Evolutionary conservation across 2,888 invertebrate genomes (phyloP).

Genomic region (Amorpha juglandis): DNA sequence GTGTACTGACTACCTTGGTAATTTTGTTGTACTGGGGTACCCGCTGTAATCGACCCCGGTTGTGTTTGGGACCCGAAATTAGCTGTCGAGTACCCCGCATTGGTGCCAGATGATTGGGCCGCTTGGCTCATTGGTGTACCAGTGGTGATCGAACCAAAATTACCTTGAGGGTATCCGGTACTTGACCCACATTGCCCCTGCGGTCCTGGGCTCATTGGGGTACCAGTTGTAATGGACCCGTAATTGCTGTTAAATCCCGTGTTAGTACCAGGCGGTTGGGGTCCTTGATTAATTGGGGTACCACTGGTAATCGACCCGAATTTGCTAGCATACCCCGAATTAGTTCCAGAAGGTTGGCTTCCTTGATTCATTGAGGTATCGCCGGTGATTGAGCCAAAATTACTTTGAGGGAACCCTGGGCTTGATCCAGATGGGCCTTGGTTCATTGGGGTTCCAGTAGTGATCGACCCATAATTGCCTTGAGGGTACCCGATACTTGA

Average conservation of each 20-base stretch:
- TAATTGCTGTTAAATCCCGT: not conserved
- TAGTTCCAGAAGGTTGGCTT: slow-evolving; percentile 15
- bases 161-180: not conserved
- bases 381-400: slow-evolving; percentile 42
- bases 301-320: slow-evolving; percentile 38
- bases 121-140: slow-evolving; percentile 25
- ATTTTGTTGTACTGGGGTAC: slow-evolving; percentile 36
- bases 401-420: not conserved
- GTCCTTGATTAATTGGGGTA: slow-evolving; percentile 31
- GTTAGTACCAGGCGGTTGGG: not conserved
- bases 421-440: slow-evolving; percentile 4
- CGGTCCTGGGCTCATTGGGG: slow-evolving; percentile 30
- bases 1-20: slow-evolving; percentile 26
- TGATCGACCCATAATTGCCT: slow-evolving; percentile 26
- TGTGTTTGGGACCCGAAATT: slow-evolving; percentile 33
- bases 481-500: slow-evolving; percentile 22
- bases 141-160: slow-evolving; percentile 21
- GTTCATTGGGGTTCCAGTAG: slow-evolving; percentile 23
- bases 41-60: slow-evolving; percentile 37
- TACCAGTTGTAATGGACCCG: slow-evolving; percentile 23
- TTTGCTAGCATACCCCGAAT: not conserved
- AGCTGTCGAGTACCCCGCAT: not conserved
- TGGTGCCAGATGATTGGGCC: not conserved
- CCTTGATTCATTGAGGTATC: slow-evolving; percentile 44
- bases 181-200: not conserved